Base-by-base conservation (phyloP, 1,140 invertebrate species). In the Atta cephalotes region DNA sequence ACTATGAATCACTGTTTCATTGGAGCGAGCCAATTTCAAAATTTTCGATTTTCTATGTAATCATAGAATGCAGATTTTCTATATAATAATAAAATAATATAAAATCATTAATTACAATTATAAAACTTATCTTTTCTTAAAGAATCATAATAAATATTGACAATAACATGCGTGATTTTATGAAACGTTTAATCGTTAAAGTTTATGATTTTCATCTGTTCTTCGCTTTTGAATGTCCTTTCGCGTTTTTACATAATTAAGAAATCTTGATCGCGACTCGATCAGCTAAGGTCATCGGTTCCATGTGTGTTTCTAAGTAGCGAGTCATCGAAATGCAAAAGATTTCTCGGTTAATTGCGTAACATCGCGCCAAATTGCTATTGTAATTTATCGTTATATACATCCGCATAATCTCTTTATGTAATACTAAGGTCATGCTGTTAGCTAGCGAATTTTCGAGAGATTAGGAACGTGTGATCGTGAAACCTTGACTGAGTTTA, bases 351-450 rank as follows among this genome's bases (percentile, higher is more conserved):
- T 0, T 45, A 72, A 72, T 51, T 82, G 18, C 7, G 0, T 60
- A 72, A 72, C 35, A 16, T 2, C n/a, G 31, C 7, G 31, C 4
- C 53, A 53, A 70, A 68, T 21, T 16, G 35, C n/a, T 49, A 82
- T 62, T 74, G 18, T 82, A 18, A 53, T 49, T 82, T 62, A 80
- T 51, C 51, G 49, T 70, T 81, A 62, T 81, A 18, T 77, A 25
- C 28, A 18, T 58, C 14, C n/a, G 18, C 2, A 1, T 72, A 60
- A 82, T 82, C 49, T 9, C 14, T 31, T 72, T 72, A 82, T 35
- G 2, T 60, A 72, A 72, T 5, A 12, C 1, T 10, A n/a, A 2
- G 3, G 18, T 51, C 62, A 16, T 28, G 45, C 39, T 10, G 28
- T 0, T 9, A 10, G 16, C 14, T n/a, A 18, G 31, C 31, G 28